These are phyloP conservation scores for Ashinkailepas kermadecensis DNA, from an alignment of 2,888 invertebrate species.

Conservation along the genomic window DNA sequence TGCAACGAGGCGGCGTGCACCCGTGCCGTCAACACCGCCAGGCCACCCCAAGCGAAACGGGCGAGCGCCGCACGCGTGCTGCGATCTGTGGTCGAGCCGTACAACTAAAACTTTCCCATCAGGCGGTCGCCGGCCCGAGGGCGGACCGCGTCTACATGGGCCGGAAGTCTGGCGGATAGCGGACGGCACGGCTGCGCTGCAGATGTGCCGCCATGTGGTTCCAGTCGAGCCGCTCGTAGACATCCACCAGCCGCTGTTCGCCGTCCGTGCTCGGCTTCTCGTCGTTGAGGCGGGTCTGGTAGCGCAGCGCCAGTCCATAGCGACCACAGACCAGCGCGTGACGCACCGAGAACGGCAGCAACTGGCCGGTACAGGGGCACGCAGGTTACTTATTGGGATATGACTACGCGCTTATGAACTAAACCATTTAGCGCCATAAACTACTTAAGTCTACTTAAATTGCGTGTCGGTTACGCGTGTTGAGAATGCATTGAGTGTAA, in stretches of 20 bases:
- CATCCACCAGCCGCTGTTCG: conserved; percentile 58
- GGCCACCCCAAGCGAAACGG: no score
- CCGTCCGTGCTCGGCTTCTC: conserved; percentile 68
- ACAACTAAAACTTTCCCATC: no score
- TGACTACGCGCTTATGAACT: no score
- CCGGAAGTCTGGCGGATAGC: conserved; percentile 60
- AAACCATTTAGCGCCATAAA: no score
- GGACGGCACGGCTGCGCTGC: conserved; percentile 53
- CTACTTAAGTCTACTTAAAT: no score
- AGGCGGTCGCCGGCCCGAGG: neutral
- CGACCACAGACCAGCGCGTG: conserved; percentile 70
- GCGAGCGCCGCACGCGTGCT: no score
- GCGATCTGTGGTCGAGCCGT: no score
- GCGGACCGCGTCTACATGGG: conserved; percentile 52
- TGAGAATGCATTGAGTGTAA: no score
- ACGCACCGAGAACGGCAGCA: conserved; percentile 51
- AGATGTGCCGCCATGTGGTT: conserved; percentile 54
- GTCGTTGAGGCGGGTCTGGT: conserved; percentile 66
- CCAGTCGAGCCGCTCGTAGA: conserved; percentile 63
- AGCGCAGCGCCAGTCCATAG: conserved; percentile 71
- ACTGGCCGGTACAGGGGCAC: neutral
- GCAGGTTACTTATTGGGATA: no score
- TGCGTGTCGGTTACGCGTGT: no score
- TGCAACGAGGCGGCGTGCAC: no score
- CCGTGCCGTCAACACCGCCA: no score